Conservation (phyloP, 2,888 invertebrate species). For the Quadroppia sp. region DNA sequence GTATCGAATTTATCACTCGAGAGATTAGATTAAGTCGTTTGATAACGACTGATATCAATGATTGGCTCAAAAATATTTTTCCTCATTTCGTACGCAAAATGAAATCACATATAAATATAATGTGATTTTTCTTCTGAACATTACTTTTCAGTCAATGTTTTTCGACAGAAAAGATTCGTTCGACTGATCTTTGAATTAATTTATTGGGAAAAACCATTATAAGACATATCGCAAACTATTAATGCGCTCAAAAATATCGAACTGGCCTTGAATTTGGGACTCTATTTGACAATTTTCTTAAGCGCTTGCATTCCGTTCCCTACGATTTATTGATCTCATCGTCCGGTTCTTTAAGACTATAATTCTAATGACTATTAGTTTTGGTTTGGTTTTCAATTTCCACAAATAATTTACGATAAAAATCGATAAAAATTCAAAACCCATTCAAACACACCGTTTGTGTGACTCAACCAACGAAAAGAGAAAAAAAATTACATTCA, state of each 20-base stretch:
- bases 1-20: constrained; percentile 24
- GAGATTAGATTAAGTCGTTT: constrained; percentile 28
- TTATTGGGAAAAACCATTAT: constrained; percentile 21
- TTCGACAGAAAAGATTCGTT: background rate
- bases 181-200: constrained; percentile 4
- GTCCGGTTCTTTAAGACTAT: background rate
- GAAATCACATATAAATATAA: no score
- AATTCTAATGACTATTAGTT: background rate
- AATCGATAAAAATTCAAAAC: constrained; percentile 18
- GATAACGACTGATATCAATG: constrained; percentile 20
- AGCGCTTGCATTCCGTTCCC: constrained; percentile 10
- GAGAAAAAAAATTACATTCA: background rate
- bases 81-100: no score
- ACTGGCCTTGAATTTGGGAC: constrained; percentile 21
- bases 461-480: background rate
- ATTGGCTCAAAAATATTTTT: constrained; percentile 2
- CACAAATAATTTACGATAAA: constrained; percentile 12
- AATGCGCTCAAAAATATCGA: constrained; percentile 24
- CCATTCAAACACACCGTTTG: background rate
- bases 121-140: background rate
- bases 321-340: constrained; percentile 26
- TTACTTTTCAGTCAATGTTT: background rate
- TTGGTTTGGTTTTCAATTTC: background rate
- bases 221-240: background rate
- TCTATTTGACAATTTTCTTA: background rate